A percentile compares a stretch with the other conserved stretches of the same genome.
Conservation (phyloP, 2,888 invertebrate genomes). For the Coleophora deauratella region DNA sequence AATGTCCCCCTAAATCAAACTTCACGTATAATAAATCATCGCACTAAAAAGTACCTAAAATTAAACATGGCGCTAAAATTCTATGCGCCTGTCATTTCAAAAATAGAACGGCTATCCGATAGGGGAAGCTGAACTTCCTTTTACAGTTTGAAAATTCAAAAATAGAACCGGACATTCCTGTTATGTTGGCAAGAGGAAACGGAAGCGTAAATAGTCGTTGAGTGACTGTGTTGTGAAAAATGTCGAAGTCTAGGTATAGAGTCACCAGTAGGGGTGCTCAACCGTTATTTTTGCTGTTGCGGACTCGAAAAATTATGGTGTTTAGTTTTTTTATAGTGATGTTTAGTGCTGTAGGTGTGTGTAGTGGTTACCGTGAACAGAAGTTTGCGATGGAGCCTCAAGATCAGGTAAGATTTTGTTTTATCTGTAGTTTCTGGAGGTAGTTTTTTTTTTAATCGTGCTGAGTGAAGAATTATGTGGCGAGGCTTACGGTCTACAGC, state of each 20-base stretch:
- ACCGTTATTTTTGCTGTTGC: constrained; percentile 52
- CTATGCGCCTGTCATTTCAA: constrained; percentile 21
- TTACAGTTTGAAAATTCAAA: constrained; percentile 53
- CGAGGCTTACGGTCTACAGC: no score
- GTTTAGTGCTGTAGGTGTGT: constrained; percentile 41
- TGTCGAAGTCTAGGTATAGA: constrained; percentile 40
- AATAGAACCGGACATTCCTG: constrained; percentile 45
- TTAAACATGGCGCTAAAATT: constrained; percentile 52
- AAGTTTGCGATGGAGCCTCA: constrained; percentile 94
- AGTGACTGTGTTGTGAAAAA: constrained; percentile 26
- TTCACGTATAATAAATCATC: constrained; percentile 29
- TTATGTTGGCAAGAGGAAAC: constrained; percentile 31
- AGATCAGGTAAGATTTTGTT: constrained; percentile 72
- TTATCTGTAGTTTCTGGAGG: no score
- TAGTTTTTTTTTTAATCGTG: no score
- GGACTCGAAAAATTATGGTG: constrained; percentile 38
- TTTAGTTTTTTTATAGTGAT: constrained; percentile 30
- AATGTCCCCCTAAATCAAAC: constrained; percentile 18
- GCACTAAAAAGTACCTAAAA: constrained; percentile 29
- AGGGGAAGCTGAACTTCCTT: constrained; percentile 47
- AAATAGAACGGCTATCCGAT: constrained; percentile 32
- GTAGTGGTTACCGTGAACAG: constrained; percentile 75
- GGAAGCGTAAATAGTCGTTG: constrained; percentile 14
- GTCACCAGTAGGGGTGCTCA: constrained; percentile 49
- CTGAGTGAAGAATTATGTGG: no score